phyloP scores from a whole-genome alignment of 1,140 invertebrate genomes.

The Acromyrmex echinatior region DNA sequence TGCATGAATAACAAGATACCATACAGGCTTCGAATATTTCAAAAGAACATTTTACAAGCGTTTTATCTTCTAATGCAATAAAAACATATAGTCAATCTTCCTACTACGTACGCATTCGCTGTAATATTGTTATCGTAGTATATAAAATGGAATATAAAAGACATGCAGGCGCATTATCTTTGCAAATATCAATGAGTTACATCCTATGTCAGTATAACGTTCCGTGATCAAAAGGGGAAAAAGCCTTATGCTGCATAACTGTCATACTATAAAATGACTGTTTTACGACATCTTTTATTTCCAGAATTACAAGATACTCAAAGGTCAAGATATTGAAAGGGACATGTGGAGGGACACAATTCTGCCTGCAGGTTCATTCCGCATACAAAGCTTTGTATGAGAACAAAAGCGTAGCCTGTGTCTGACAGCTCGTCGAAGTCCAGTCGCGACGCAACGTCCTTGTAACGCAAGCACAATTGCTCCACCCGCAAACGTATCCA shows the following conservation, averaged over 20 bases:
- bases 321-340: neutral
- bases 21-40: neutral
- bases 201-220: neutral
- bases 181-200: no score
- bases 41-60: neutral
- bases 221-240: neutral
- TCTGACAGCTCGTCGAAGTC: conserved; percentile 31
- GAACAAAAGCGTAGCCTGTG: conserved; percentile 32
- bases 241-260: neutral
- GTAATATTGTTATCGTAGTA: neutral
- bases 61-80: neutral
- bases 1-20: neutral
- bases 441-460: neutral
- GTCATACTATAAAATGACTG: neutral
- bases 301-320: neutral
- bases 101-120: neutral
- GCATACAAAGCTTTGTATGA: neutral
- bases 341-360: neutral
- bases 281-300: conserved; percentile 1
- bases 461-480: conserved; percentile 47
- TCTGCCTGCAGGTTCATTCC: neutral
- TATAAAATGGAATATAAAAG: neutral
- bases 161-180: neutral
- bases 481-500: conserved; percentile 12
- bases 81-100: neutral